A percentile compares a stretch with the other conserved stretches of the same genome.
Conservation (phyloP, 2,797 vertebrate genomes). For the Enteromius thamalakanensis region DNA sequence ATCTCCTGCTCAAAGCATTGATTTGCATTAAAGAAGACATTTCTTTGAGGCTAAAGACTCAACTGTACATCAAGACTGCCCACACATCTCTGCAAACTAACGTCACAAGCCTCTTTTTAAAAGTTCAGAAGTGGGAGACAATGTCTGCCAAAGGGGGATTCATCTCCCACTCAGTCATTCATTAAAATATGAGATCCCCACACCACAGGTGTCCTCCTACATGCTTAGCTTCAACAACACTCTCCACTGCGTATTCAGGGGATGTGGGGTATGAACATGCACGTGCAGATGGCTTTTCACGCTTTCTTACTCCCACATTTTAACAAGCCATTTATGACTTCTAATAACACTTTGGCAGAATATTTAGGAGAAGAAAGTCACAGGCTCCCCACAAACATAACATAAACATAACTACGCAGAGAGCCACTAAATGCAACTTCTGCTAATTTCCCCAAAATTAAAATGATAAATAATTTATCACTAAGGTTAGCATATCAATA, state of each 20-base stretch:
- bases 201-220: constrained; percentile 4
- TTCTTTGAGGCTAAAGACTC: constrained; percentile 11
- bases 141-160: background rate
- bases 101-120: background rate
- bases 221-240: background rate
- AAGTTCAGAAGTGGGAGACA: background rate
- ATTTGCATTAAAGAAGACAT: background rate
- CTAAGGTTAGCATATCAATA: background rate
- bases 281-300: background rate
- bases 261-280: background rate
- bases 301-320: background rate
- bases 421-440: background rate
- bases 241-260: background rate
- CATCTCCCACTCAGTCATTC: background rate
- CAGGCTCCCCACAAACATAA: background rate
- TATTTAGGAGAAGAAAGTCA: background rate
- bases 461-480: background rate
- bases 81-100: background rate
- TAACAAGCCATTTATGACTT: background rate
- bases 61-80: background rate
- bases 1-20: background rate
- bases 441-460: background rate
- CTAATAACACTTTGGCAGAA: background rate
- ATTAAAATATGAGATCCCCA: background rate
- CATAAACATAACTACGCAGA: background rate